Conservation (phyloP, 2,113 vertebrate genomes). For the Pseudonaja textilis region DNA sequence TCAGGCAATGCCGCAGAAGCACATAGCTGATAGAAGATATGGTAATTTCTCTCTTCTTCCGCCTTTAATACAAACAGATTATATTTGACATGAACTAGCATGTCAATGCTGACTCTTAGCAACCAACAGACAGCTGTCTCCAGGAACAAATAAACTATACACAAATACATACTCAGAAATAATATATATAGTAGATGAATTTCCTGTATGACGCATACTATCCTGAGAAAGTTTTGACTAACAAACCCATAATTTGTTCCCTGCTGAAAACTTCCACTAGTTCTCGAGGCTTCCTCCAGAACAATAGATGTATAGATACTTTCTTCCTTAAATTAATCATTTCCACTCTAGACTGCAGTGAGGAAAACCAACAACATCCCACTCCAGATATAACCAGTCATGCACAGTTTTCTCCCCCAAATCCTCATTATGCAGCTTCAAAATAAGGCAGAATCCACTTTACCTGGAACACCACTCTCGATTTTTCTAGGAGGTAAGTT, state of each 20-base stretch:
- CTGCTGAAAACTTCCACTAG: background rate
- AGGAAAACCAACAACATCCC: background rate
- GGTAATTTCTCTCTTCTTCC: conserved; percentile 97
- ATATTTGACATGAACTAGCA: background rate
- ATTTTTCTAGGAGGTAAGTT: conserved; percentile 97
- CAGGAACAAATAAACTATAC: background rate
- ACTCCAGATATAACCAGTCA: background rate
- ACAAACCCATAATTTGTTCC: background rate
- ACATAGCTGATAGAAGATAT: conserved; percentile 98
- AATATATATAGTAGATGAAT: background rate
- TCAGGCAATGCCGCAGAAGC: conserved; percentile 89
- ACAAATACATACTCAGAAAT: background rate
- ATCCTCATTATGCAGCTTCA: background rate
- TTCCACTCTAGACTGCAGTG: background rate
- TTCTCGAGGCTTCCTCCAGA: background rate
- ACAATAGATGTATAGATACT: background rate
- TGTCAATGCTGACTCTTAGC: background rate
- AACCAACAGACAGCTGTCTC: background rate
- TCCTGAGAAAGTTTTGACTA: background rate
- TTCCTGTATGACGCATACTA: background rate
- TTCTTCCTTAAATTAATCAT: background rate
- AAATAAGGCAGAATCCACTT: conserved; percentile 21
- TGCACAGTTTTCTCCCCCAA: background rate
- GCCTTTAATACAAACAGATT: conserved; percentile 80
- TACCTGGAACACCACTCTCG: conserved; percentile 98